phyloP scores from a whole-genome alignment of 2,113 vertebrate genomes.

The Zosterops hypoxanthus region DNA sequence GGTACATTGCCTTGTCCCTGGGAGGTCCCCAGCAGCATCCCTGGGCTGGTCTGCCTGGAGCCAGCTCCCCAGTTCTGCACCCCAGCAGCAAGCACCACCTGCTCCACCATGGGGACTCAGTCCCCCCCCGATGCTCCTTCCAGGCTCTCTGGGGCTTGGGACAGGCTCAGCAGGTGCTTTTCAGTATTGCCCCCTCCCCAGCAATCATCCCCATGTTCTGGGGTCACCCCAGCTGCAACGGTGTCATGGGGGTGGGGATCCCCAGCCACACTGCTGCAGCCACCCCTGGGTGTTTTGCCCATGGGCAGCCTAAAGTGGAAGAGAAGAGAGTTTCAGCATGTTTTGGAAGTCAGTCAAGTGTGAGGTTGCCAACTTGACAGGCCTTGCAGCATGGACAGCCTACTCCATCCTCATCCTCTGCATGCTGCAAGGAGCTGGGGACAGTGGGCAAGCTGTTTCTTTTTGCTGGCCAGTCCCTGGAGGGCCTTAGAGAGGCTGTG shows the following conservation, averaged over 20 bases:
- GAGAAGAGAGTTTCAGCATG: background rate
- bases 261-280: background rate
- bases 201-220: rapidly evolving
- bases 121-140: rapidly evolving
- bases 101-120: background rate
- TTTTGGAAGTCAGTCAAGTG: background rate
- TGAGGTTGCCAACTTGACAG: background rate
- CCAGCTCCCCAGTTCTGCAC: rapidly evolving
- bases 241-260: background rate
- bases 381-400: background rate
- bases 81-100: background rate
- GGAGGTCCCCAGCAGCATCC: background rate
- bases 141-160: background rate
- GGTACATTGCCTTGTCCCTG: background rate
- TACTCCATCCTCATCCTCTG: background rate
- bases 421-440: background rate
- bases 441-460: background rate
- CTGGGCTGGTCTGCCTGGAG: background rate
- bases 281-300: background rate
- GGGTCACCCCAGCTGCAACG: background rate
- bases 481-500: background rate
- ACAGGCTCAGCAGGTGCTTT: rapidly evolving
- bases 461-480: background rate
- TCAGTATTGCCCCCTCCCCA: background rate
- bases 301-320: background rate